A percentile compares a stretch with the other conserved stretches of the same genome.
These are phyloP conservation scores for Corapipo altera DNA, from an alignment of 2,113 vertebrate species.

Conservation along the genomic window DNA sequence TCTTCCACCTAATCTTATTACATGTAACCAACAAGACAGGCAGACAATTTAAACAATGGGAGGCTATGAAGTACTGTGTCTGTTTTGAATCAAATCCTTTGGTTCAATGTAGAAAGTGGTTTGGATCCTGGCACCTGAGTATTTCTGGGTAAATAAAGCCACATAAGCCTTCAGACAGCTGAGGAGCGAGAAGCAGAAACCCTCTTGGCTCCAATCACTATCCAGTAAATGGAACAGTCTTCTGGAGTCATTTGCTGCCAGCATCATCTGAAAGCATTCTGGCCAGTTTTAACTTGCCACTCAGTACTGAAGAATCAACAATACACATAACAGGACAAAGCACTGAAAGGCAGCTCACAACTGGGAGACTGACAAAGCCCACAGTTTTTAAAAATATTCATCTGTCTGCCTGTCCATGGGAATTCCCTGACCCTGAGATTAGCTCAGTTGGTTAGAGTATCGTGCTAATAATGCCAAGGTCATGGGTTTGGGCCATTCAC, in stretches of 20 bases:
- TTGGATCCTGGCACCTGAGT: neutral
- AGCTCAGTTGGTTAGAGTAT: neutral
- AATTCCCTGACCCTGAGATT: neutral
- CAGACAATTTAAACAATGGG: neutral
- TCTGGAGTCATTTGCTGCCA: neutral
- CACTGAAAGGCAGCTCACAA: neutral
- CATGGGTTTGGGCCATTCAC: neutral
- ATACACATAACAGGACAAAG: neutral
- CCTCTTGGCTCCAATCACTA: neutral
- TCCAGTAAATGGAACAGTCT: neutral
- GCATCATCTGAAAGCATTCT: neutral
- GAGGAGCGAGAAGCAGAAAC: neutral
- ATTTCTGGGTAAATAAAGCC: neutral
- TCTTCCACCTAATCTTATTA: neutral
- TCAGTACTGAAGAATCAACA: neutral
- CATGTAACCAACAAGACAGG: neutral
- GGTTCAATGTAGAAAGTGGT: neutral
- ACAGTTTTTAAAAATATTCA: neutral
- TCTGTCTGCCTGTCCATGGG: neutral
- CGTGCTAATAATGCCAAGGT: neutral
- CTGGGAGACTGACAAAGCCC: neutral
- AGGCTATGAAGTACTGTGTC: neutral
- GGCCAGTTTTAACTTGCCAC: neutral
- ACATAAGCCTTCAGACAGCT: neutral
- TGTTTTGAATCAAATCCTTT: neutral